Base-by-base conservation (phyloP, 2,113 vertebrate genomes). In the Dicerorhinus sumatrensis region DNA sequence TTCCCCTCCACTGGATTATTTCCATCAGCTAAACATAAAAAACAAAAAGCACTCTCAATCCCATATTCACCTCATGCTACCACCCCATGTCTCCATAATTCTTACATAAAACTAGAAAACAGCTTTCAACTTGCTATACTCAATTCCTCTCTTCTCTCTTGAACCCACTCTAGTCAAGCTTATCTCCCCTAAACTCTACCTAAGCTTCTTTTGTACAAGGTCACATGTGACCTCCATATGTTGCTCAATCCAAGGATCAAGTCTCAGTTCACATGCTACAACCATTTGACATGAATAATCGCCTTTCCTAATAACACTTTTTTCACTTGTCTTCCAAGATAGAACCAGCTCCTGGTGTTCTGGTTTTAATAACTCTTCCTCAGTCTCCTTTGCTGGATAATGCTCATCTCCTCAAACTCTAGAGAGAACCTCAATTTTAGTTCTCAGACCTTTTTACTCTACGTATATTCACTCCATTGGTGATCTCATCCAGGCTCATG, bases 341-440 rank as follows among this genome's bases (percentile, higher is more conserved):
- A 88, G 12, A 76, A 65, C 31, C 25, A 80, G 80, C 51, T 93
- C 51, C 83, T 80, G 27, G 33, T 80, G 58, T 88, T 85, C 87
- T 79, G 14, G 16, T 91, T 39, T 56, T 42, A 65, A 39, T 63
- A 60, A 89, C 16, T 18, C 80, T 39, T 46, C 12, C 29, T 54
- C 21, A n/a, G n/a, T 79, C 70, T 84, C n/a, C 72, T 36, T 9
- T 89, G 75, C 46, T 56, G 27, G 54, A 51, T 5, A 70, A 3
- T 75, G 31, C 29, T 77, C n/a, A 70, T 36, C 42, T 80, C 25
- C 48, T 48, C 54, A 63, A 93, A 84, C 51, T 93, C 60, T 84
- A 60, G n/a, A 89, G 48, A 63, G 60, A 95, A 93, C 25, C 82
- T 27, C 51, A 82, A 84, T 48, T 83, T 86, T 42, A 85, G n/a